phyloP scores from a whole-genome alignment of 2,888 invertebrate species.

The Andrena bucephala region DNA sequence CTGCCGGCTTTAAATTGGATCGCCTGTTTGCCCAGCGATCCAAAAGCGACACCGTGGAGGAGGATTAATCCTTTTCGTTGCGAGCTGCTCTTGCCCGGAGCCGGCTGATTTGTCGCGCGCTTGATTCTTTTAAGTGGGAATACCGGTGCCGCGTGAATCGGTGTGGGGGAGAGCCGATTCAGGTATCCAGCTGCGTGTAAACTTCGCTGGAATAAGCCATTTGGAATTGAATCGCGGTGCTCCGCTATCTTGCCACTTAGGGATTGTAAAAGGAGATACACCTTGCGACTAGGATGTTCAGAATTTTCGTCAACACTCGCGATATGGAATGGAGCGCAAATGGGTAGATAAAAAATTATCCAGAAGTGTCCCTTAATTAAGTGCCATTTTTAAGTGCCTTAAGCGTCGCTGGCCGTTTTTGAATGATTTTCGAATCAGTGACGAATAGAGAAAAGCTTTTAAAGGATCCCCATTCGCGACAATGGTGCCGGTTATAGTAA shows the following conservation, averaged over 20 bases:
- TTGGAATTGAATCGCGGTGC: not conserved
- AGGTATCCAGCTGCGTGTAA: too few species aligned
- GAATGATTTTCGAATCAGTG: constrained; percentile 13
- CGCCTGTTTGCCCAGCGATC: constrained; percentile 9
- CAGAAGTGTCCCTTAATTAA: too few species aligned
- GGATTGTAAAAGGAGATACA: not conserved
- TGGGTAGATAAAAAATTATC: too few species aligned
- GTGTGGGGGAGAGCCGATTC: too few species aligned
- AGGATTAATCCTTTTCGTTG: constrained; percentile 10
- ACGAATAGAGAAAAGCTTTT: constrained; percentile 14
- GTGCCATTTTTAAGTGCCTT: too few species aligned
- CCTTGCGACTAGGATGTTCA: not conserved
- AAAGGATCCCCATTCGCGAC: constrained; percentile 35
- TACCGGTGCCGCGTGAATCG: too few species aligned
- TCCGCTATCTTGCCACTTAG: not conserved
- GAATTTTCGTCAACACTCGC: too few species aligned
- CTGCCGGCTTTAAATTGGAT: constrained; percentile 16
- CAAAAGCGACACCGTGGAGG: constrained; percentile 7
- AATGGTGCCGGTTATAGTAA: constrained; percentile 59
- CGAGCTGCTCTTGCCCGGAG: not conserved
- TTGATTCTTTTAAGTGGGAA: constrained; percentile 16
- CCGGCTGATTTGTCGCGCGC: constrained; percentile 11
- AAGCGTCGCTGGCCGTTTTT: not conserved
- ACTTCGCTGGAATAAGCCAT: not conserved
- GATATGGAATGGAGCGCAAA: too few species aligned